These are phyloP conservation scores for Alectura lathami DNA, from an alignment of 2,113 vertebrate genomes.

Conservation along the genomic window DNA sequence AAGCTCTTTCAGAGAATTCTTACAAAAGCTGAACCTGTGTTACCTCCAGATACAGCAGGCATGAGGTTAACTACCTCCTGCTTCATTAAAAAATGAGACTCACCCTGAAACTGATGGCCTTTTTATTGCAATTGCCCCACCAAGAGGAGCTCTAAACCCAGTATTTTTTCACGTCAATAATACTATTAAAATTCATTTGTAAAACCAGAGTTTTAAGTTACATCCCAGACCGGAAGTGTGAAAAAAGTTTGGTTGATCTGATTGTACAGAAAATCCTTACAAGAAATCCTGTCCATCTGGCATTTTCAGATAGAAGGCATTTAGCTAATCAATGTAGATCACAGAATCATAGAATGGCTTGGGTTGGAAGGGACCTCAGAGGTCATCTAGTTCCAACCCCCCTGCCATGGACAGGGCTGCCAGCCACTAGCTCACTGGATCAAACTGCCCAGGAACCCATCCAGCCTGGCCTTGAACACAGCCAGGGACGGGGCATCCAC, in stretches of 20 bases:
- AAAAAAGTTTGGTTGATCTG: not conserved
- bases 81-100: not conserved
- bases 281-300: not conserved
- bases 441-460: too few species aligned
- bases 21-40: accelerated
- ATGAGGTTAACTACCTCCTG: not conserved
- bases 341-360: too few species aligned
- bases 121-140: not conserved
- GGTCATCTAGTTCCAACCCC: too few species aligned
- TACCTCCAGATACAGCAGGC: not conserved
- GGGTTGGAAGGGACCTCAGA: too few species aligned
- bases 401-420: too few species aligned
- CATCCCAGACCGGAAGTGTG: not conserved
- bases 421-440: too few species aligned
- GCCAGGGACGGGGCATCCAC: too few species aligned
- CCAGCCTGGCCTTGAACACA: too few species aligned
- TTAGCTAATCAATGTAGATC: not conserved
- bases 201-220: not conserved
- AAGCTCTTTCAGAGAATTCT: not conserved
- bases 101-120: too few species aligned
- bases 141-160: not conserved
- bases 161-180: not conserved
- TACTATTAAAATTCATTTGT: not conserved
- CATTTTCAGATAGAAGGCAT: not conserved
- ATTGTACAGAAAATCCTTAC: not conserved